Evolutionary conservation across 1,140 invertebrate genomes (phyloP).

Genomic region (Aethina tumida): DNA sequence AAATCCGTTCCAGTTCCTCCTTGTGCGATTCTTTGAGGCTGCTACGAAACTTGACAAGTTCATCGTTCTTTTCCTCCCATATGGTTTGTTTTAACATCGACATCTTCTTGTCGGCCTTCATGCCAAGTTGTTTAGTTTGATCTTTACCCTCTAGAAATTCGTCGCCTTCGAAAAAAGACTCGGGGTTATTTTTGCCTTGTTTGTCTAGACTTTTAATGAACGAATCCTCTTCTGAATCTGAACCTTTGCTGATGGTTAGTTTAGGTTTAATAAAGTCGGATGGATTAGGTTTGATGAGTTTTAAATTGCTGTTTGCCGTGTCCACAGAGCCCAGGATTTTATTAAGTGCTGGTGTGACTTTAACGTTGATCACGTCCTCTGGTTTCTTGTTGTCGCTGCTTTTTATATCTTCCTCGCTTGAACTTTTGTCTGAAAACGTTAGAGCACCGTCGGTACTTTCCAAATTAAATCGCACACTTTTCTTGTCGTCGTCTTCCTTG

Average conservation of each 20-base stretch:
- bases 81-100: constrained; percentile 32
- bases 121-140: constrained; percentile 38
- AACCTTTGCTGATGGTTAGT: constrained; percentile 40
- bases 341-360: constrained; percentile 12
- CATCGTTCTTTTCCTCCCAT: constrained; percentile 32
- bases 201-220: constrained; percentile 39
- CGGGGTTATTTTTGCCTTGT: constrained; percentile 22
- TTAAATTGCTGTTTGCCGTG: constrained; percentile 21
- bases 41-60: constrained; percentile 34
- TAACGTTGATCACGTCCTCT: constrained; percentile 20
- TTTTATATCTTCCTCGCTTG: constrained; percentile 29
- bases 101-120: constrained; percentile 42
- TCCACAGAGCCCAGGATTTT: constrained; percentile 15
- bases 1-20: constrained; percentile 42
- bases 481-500: constrained; percentile 54
- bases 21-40: constrained; percentile 43
- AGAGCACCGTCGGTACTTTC: constrained; percentile 32
- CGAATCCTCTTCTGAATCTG: constrained; percentile 46
- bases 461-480: constrained; percentile 57
- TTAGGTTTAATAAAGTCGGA: constrained; percentile 46
- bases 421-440: constrained; percentile 30
- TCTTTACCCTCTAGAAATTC: constrained; percentile 20
- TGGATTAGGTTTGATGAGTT: constrained; percentile 41
- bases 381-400: constrained; percentile 20
- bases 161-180: constrained; percentile 19